Evolutionary conservation across 2,888 invertebrate genomes (phyloP), one percentile per base, ranked within the genome.

Genomic region (Phortica magna): DNA sequence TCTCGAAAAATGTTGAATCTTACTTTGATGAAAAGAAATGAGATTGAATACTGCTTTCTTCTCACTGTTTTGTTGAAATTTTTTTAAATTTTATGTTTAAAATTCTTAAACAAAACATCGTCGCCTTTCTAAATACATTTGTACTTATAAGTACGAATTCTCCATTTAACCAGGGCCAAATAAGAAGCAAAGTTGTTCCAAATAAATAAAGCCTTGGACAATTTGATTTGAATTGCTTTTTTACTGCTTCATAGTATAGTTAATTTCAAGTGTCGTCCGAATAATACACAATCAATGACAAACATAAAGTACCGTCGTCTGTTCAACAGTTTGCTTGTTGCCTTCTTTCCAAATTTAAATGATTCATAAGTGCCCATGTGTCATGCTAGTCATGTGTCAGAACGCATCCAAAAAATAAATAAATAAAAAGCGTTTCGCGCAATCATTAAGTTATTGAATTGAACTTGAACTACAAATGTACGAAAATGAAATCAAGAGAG

Each of bases 391-490:
- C 31, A 31, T 31, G 31, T 31, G n/a, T n/a, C n/a, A n/a, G n/a
- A n/a, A n/a, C n/a, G 31, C 31, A 31, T 31, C 31, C 19, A 22
- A 59, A 12, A 12, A 12, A 39, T 14, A 64, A 39, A 64, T 7
- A 22, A 39, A 64, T 22, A 64, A 9, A 64, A 31, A 9, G 22
- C 7, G 39, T 64, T 22, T 10, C 10, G 7, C 31, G 3, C 22
- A 64, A 64, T 64, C 22, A 9, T 64, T 39, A 39, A 64, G 39
- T 39, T 10, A 48, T 48, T 68, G 48, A 31, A 39, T 68, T 68
- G 68, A 68, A 68, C 53, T 71, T 71, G 70, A 71, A 53, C 53
- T 39, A 55, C n/a, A 53, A 53, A 53, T 55, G 12, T 10, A 71
- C 7, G 31, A 55, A 53, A 55, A 22, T 39, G 2, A 64, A 31